Evolutionary conservation across 2,888 invertebrate genomes (phyloP).

Genomic region (Eugnorisma glareosa): DNA sequence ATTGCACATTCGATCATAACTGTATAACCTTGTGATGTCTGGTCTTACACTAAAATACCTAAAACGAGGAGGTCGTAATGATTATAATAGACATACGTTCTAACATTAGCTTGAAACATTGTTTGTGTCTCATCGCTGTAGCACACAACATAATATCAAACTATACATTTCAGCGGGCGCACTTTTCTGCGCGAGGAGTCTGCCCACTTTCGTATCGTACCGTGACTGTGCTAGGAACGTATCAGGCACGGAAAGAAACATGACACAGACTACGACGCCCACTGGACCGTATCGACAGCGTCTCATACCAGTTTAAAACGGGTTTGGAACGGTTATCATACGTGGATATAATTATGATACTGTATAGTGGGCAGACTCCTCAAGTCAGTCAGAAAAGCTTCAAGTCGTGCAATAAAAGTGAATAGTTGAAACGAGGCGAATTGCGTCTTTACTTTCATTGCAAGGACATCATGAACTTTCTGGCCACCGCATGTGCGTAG

Average conservation of each 20-base stretch:
- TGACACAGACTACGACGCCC: too few relatives aligned
- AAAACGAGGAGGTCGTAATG: conserved; percentile 44
- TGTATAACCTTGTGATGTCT: conserved; percentile 58
- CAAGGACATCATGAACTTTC: not conserved
- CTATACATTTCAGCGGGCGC: not conserved
- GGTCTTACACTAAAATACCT: conserved; percentile 43
- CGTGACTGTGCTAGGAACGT: not conserved
- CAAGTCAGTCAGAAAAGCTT: not conserved
- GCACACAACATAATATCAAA: not conserved
- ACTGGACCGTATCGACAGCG: too few relatives aligned
- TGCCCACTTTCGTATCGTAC: not conserved
- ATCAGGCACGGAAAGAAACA: too few relatives aligned
- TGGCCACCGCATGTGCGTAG: not conserved
- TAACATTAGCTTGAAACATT: conserved; percentile 28
- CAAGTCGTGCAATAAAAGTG: not conserved
- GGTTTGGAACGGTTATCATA: too few relatives aligned
- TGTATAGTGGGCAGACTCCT: too few relatives aligned
- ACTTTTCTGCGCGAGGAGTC: not conserved
- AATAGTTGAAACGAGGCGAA: not conserved
- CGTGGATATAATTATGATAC: too few relatives aligned
- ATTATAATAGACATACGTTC: conserved; percentile 14
- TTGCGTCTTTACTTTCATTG: not conserved
- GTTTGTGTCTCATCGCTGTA: not conserved
- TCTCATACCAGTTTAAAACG: too few relatives aligned
- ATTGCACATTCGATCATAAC: conserved; percentile 55